Conservation (phyloP, 2,113 vertebrate genomes). For the Pseudois nayaur region DNA sequence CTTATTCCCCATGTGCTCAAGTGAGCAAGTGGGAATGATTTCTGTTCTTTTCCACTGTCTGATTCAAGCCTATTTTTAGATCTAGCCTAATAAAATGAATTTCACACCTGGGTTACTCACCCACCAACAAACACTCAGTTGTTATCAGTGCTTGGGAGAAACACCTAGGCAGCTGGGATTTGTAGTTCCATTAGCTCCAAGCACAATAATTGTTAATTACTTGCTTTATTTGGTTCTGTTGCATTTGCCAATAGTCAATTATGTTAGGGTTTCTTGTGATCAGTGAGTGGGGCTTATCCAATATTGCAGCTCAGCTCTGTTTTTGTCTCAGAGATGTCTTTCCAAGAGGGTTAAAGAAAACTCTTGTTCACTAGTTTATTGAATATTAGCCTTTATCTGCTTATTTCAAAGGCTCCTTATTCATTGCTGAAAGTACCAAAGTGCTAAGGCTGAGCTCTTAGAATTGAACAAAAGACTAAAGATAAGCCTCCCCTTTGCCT, state of each 20-base stretch:
- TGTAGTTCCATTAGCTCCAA: constrained; percentile 61
- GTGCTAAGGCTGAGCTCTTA: constrained; percentile 28
- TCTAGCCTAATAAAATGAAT: constrained; percentile 63
- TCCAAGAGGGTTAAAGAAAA: constrained; percentile 68
- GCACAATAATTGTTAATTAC: constrained; percentile 74
- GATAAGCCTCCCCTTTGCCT: constrained; percentile 35
- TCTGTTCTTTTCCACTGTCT: constrained; percentile 28
- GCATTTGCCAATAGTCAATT: constrained; percentile 70
- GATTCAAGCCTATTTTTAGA: constrained; percentile 57
- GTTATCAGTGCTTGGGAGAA: constrained; percentile 57
- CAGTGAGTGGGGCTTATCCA: constrained; percentile 62
- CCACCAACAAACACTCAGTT: constrained; percentile 57
- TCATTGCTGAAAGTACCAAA: neutral
- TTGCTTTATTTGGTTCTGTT: constrained; percentile 72
- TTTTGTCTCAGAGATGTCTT: constrained; percentile 69
- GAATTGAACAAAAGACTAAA: constrained; percentile 49
- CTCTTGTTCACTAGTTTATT: constrained; percentile 62
- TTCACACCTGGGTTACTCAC: constrained; percentile 65
- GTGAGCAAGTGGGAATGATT: neutral
- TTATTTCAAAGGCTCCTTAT: constrained; percentile 54
- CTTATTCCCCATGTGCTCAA: neutral
- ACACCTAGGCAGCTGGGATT: constrained; percentile 46
- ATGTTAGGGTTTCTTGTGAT: constrained; percentile 62
- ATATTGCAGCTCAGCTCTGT: constrained; percentile 64
- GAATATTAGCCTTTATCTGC: constrained; percentile 69